These are phyloP conservation scores for Molanna angustata DNA, from an alignment of 2,888 invertebrate species.

Conservation along the genomic window DNA sequence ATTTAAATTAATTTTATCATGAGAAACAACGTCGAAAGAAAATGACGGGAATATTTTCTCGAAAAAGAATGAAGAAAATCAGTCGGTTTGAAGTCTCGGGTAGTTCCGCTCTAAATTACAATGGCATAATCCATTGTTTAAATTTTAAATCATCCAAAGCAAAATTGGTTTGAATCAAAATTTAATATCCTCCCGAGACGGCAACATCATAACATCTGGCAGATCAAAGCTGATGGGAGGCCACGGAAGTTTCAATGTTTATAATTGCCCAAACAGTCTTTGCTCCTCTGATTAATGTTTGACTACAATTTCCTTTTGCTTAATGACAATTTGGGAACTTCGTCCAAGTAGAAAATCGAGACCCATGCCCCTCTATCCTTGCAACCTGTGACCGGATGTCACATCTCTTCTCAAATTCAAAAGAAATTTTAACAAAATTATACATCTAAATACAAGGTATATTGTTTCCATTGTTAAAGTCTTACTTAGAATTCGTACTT, in stretches of 20 bases:
- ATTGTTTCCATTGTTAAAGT: no score
- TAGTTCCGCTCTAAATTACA: no score
- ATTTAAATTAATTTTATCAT: no score
- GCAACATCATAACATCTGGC: slow-evolving; percentile 12
- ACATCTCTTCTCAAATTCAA: no score
- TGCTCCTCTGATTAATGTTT: slow-evolving; percentile 25
- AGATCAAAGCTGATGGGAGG: slow-evolving; percentile 4
- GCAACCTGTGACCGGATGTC: slow-evolving; percentile 11
- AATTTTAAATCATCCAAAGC: not conserved
- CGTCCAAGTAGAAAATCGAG: slow-evolving; percentile 24
- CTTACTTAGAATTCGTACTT: no score
- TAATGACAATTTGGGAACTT: slow-evolving; percentile 27
- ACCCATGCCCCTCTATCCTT: slow-evolving; percentile 3
- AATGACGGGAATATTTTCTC: no score
- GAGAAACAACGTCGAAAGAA: no score
- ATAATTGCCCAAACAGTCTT: slow-evolving; percentile 22
- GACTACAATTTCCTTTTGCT: slow-evolving; percentile 27
- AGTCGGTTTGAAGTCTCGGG: no score
- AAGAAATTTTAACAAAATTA: no score
- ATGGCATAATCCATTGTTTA: not conserved
- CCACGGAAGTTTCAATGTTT: slow-evolving; percentile 19
- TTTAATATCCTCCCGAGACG: slow-evolving; percentile 13
- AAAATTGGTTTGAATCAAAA: slow-evolving; percentile 1
- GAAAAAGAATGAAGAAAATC: no score
- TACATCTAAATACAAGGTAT: no score